phyloP scores from a whole-genome alignment of 1,140 invertebrate species.

The Laodelphax striatellus region DNA sequence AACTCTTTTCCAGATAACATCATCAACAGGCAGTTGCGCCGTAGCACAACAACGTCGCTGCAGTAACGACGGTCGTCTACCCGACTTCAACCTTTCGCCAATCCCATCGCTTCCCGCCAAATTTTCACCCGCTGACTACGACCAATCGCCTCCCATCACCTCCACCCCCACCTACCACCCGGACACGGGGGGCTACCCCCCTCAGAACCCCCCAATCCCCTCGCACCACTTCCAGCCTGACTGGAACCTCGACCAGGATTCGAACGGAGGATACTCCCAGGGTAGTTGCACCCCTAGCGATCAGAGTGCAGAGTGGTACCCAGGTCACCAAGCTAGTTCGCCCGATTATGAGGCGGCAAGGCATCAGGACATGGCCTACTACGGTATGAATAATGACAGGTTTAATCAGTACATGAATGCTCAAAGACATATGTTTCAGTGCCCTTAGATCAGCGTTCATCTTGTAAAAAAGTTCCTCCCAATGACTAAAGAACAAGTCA shows the following conservation, averaged over 20 bases:
- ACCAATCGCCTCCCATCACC: neutral
- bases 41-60: constrained; percentile 34
- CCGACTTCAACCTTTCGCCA: neutral
- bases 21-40: constrained; percentile 46
- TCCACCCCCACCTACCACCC: neutral
- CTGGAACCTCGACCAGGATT: constrained; percentile 8
- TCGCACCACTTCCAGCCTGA: neutral
- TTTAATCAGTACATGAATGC: neutral
- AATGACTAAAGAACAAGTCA: too few species aligned
- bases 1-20: constrained; percentile 40
- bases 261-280: neutral
- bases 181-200: neutral
- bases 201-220: neutral
- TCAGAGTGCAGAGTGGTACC: constrained; percentile 2
- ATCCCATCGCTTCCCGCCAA: neutral
- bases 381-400: neutral
- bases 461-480: too few species aligned
- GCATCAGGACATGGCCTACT: neutral
- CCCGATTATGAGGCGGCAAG: neutral
- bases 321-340: too few species aligned
- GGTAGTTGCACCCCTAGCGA: neutral
- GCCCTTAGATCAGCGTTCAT: too few species aligned
- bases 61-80: neutral
- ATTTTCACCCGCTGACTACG: neutral
- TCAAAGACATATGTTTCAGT: constrained; percentile 3